Evolutionary conservation across 1,140 invertebrate genomes (phyloP), one percentile per base, ranked within the genome.

Genomic region (Macrotrachela quadricornifera): DNA sequence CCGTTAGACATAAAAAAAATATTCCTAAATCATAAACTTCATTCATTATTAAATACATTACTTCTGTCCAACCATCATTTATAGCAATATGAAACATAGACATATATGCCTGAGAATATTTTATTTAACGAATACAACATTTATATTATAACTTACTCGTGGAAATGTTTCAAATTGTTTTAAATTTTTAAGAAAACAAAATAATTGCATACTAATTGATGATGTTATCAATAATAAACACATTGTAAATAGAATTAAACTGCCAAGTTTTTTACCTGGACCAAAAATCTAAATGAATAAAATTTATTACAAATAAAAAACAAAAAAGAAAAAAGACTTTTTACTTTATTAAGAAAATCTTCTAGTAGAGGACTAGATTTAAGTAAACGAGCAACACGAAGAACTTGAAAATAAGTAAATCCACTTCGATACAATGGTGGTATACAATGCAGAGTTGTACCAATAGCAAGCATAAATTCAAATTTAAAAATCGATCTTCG

Each of bases 51-150:
- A 94, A 91, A 1, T 91, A 85, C 52, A 73, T 62, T 46, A 73
- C 64, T 38, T 73, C 71, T 15, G 66, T 65, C 92, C 92, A 97
- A 3, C 88, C 92, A 76, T 99, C 92, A 78, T 97, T 91, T 1
- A 88, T 96, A 41, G 97, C 74, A 62, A 99, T 95, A 81, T 96
- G 90, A 69, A 97, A 99, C 90, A 97, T 97, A 62, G 85, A 88
- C 88, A 94, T 94, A 61, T 96, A 94, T 17, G 91, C 91, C 81
- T 87, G 21, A 30, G 21, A 30, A 30, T 30, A 8, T 30, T 4
- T 30, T 30, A 30, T 2, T 30, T 30, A 30, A 30, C 8, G 21
- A 30, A 30, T 8, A 30, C 21, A 30, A 30, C 21, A 30, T 30
- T 30, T 2, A 30, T 30, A 4, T 4, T 8, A 4, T 4, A 8